Evolutionary conservation across 2,797 vertebrate genomes (phyloP).

Genomic region (Phoxinus dragarum): DNA sequence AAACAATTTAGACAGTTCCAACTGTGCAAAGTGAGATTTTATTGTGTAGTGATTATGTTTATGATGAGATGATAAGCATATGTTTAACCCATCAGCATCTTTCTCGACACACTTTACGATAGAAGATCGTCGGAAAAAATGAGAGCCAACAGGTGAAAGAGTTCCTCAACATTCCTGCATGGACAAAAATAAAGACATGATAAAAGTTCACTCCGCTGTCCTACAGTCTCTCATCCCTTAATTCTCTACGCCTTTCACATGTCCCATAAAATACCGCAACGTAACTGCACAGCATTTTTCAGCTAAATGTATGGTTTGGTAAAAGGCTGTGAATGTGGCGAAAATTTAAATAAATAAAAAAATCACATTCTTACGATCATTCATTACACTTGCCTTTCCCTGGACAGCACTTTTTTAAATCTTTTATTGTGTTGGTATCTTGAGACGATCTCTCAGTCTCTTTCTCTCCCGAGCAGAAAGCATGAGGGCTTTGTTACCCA

Average conservation of each 20-base stretch:
- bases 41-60: not conserved
- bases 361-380: not conserved
- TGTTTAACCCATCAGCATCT: constrained; percentile 14
- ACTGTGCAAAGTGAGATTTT: constrained; percentile 1
- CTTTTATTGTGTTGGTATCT: constrained; percentile 43
- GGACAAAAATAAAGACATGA: constrained; percentile 46
- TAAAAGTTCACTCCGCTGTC: constrained; percentile 31
- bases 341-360: not conserved
- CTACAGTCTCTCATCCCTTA: constrained; percentile 1
- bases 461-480: constrained; percentile 45
- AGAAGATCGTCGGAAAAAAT: not conserved
- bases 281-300: not conserved
- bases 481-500: constrained; percentile 50
- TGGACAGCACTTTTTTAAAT: constrained; percentile 5
- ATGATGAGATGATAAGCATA: constrained; percentile 2
- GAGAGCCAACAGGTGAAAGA: constrained; percentile 1
- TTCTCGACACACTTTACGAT: not conserved
- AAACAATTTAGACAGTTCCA: constrained; percentile 15
- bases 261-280: constrained; percentile 11
- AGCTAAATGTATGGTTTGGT: not conserved
- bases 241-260: not conserved
- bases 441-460: constrained; percentile 25
- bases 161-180: constrained; percentile 3
- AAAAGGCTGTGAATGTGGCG: constrained; percentile 10
- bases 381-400: constrained; percentile 34